phyloP scores from a whole-genome alignment of 2,113 vertebrate species.

The Sebastes fasciatus region DNA sequence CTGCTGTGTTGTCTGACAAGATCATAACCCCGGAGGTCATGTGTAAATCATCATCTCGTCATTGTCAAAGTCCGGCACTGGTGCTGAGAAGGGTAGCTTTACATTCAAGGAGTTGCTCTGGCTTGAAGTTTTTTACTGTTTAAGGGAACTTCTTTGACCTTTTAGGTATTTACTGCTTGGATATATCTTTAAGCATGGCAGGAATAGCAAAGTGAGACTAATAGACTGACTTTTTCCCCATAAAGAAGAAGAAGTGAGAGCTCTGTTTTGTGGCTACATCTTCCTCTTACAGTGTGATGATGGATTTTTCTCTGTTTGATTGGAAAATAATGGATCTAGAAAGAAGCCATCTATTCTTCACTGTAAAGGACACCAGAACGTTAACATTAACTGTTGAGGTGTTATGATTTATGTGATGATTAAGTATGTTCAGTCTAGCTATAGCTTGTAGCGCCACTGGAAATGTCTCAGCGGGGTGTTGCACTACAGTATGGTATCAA shows the following conservation, averaged over 20 bases:
- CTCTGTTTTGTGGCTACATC: not conserved
- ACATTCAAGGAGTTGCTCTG: not conserved
- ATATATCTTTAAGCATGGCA: slow-evolving; percentile 1
- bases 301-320: slow-evolving; percentile 12
- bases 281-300: not conserved
- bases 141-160: slow-evolving; percentile 4
- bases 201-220: slow-evolving; percentile 23
- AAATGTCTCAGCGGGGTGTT: not conserved
- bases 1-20: slow-evolving; percentile 9
- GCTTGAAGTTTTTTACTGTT: not conserved
- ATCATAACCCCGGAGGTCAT: not conserved
- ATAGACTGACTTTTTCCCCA: slow-evolving; percentile 1
- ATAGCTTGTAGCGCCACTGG: not conserved
- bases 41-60: not conserved
- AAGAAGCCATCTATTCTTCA: slow-evolving; percentile 15
- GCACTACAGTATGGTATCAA: not conserved
- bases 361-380: not conserved
- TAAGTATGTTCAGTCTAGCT: not conserved
- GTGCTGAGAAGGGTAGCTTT: not conserved
- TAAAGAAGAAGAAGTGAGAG: slow-evolving; percentile 5
- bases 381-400: slow-evolving; percentile 9
- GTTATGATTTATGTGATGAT: slow-evolving; percentile 10
- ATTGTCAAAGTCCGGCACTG: not conserved
- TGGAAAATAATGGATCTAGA: slow-evolving; percentile 21
- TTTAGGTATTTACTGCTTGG: not conserved